A percentile compares a stretch with the other conserved stretches of the same genome.
phyloP scores from a whole-genome alignment of 2,113 vertebrate genomes.

The Baryphthengus martii region DNA sequence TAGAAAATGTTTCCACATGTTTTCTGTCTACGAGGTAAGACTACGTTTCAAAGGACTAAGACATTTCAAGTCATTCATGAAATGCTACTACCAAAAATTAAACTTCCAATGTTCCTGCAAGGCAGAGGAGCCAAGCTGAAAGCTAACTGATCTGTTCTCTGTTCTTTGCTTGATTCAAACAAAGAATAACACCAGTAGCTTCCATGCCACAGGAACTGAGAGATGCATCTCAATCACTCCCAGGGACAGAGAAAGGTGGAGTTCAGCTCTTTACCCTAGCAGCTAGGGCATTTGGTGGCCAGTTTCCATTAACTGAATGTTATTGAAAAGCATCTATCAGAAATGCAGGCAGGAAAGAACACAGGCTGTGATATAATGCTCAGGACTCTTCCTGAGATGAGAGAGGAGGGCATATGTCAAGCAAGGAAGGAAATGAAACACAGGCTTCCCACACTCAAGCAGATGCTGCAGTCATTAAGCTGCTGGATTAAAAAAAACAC shows the following conservation, averaged over 20 bases:
- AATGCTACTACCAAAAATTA: background rate
- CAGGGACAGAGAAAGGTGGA: background rate
- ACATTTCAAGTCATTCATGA: background rate
- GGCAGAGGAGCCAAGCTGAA: background rate
- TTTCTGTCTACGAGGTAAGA: background rate
- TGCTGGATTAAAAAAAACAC: background rate
- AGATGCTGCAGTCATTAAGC: background rate
- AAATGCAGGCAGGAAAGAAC: background rate
- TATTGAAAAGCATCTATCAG: constrained; percentile 36
- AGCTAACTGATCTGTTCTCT: background rate
- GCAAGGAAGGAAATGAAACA: background rate
- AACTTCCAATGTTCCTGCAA: background rate
- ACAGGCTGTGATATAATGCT: background rate
- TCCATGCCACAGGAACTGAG: background rate
- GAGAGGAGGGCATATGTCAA: background rate
- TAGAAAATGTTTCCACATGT: background rate
- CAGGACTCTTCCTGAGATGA: background rate
- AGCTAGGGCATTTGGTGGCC: background rate
- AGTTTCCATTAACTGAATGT: background rate
- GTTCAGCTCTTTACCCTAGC: background rate
- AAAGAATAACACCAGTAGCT: background rate
- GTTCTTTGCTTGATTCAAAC: background rate
- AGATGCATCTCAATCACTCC: background rate
- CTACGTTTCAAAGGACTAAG: background rate
- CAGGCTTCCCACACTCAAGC: background rate